Evolutionary conservation across 2,113 vertebrate genomes (phyloP), one percentile per base, ranked within the genome.

Genomic region (Paralichthys olivaceus): DNA sequence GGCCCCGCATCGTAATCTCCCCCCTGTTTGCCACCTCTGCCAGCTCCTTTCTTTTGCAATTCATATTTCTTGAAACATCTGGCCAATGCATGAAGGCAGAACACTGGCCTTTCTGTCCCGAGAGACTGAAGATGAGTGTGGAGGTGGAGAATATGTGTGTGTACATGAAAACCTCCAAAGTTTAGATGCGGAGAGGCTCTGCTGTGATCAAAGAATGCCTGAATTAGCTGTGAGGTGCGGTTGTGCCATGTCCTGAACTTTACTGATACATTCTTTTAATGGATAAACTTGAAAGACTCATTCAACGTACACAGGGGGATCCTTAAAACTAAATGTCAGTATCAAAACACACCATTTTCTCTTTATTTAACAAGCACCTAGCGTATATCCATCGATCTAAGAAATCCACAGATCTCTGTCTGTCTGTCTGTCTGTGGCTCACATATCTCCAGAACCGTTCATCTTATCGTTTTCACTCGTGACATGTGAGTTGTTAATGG

Each of bases 171-270:
- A 71, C 43, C 64, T 70, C 56, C 37, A 69, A 77, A 83, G 84
- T 86, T 77, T 56, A 68, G 57, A 60, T 11, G 63, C 22, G 20
- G 32, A 32, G 57, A 77, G 34, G 57, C 64, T 66, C 19, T 7
- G 67, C 83, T 78, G 54, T 78, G 79, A 88, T 92, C 89, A 90
- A 92, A 92, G 79, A 62, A 72, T 17, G 65, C 53, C 53, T 69
- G 37, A 51, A 76, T 85, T 83, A 69, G 58, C 66, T 71, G 4
- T 26, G 85, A 87, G 54, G 26, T 70, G 77, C 49, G 57, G 57
- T 71, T 72, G 69, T 63, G 67, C 34, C 68, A 47, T 62, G 63
- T 45, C 0, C 66, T 71, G 67, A 84, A 84, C 72, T 67, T 47
- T 14, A 11, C 62, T 75, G 76, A 75, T 40, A 40, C 37, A 40